Evolutionary conservation across 2,113 vertebrate species (phyloP).

Genomic region (Tragulus kanchil): DNA sequence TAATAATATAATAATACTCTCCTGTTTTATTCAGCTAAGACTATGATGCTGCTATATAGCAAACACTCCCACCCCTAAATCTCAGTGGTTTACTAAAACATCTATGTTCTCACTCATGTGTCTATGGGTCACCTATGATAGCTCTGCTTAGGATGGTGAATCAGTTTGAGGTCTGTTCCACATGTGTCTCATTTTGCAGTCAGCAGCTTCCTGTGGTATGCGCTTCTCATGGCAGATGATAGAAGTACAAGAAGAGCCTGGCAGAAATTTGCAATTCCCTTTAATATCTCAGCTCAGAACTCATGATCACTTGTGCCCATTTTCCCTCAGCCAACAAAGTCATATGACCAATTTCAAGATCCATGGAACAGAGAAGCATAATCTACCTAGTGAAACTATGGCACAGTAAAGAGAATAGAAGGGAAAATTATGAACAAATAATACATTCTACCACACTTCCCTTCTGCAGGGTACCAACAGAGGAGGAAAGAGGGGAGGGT

Average conservation of each 20-base stretch:
- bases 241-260: background rate
- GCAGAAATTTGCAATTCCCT: conserved; percentile 29
- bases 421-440: background rate
- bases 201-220: background rate
- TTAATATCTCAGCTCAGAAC: background rate
- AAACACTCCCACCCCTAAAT: background rate
- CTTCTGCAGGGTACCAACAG: background rate
- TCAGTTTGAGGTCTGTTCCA: background rate
- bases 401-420: background rate
- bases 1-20: background rate
- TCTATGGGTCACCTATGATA: background rate
- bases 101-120: background rate
- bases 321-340: conserved; percentile 9
- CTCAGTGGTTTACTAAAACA: conserved; percentile 23
- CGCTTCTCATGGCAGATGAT: background rate
- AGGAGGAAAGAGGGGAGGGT: background rate
- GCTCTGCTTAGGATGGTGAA: background rate
- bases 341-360: background rate
- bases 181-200: background rate
- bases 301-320: background rate
- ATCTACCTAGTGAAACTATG: background rate
- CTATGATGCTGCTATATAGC: background rate
- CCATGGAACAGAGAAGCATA: conserved; percentile 14
- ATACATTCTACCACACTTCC: background rate
- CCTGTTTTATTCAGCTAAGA: background rate